Evolutionary conservation across 1,140 invertebrate species (phyloP).

Genomic region (Macrobrachium rosenbergii): DNA sequence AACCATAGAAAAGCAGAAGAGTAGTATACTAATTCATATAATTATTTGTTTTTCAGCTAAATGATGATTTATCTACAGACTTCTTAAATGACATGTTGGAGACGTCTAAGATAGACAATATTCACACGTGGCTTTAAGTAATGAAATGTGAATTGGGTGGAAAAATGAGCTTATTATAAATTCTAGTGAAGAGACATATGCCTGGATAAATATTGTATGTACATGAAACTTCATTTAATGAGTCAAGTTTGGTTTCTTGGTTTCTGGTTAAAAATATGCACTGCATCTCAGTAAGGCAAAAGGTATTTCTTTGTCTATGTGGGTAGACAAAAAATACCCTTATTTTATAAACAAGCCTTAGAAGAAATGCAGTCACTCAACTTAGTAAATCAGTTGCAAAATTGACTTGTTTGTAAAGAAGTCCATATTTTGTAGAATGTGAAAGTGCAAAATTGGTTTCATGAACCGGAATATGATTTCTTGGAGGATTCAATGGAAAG

Average conservation of each 20-base stretch:
- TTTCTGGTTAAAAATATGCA: constrained; percentile 37
- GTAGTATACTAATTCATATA: constrained; percentile 12
- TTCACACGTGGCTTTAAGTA: constrained; percentile 61
- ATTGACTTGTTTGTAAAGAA: constrained; percentile 3
- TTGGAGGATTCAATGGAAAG: no score
- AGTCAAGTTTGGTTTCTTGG: constrained; percentile 30
- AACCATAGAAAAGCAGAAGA: neutral
- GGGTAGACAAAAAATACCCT: constrained; percentile 36
- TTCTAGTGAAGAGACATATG: constrained; percentile 47
- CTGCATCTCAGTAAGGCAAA: constrained; percentile 28
- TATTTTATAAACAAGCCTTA: constrained; percentile 26
- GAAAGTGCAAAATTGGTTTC: no score
- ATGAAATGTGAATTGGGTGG: neutral
- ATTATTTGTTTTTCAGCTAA: constrained; percentile 52
- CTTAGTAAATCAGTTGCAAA: neutral
- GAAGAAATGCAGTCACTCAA: constrained; percentile 1
- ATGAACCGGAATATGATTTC: no score
- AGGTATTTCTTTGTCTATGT: constrained; percentile 26
- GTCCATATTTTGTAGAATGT: no score
- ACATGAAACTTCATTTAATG: constrained; percentile 10
- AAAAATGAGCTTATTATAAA: constrained; percentile 39
- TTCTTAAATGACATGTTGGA: constrained; percentile 64
- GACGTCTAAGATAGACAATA: constrained; percentile 62
- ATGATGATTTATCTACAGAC: constrained; percentile 61
- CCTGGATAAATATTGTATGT: constrained; percentile 42